Evolutionary conservation across 2,797 vertebrate genomes (phyloP).

Genomic region (Acridotheres tristis): DNA sequence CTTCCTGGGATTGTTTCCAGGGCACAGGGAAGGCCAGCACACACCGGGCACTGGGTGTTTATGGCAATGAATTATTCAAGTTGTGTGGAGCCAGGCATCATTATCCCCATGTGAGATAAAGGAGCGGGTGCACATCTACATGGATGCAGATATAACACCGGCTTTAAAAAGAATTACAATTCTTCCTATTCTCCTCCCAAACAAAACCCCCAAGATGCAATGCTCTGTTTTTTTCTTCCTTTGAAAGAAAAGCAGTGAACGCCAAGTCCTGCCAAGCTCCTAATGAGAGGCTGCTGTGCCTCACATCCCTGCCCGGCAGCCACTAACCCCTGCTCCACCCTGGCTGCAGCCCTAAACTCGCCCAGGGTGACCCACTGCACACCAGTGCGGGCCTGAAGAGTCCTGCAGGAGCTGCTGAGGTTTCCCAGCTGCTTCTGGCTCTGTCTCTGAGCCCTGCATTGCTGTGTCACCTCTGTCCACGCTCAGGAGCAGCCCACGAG

Average conservation of each 20-base stretch:
- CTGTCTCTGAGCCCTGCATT: not conserved
- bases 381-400: rapidly evolving
- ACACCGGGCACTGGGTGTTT: not conserved
- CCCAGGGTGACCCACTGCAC: rapidly evolving
- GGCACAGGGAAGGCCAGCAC: rapidly evolving
- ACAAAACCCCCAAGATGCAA: not conserved
- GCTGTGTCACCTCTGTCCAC: not conserved
- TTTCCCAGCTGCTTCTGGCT: not conserved
- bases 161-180: not conserved
- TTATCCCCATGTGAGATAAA: slow-evolving; percentile 13
- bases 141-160: not conserved
- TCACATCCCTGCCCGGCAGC: rapidly evolving
- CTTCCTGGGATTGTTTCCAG: not conserved
- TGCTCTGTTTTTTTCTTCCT: not conserved
- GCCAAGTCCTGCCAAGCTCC: not conserved
- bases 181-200: not conserved
- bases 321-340: not conserved
- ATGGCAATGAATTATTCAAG: slow-evolving; percentile 40
- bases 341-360: rapidly evolving
- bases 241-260: not conserved
- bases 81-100: slow-evolving; percentile 11
- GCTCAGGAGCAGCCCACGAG: not conserved
- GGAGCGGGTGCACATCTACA: not conserved
- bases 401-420: not conserved
- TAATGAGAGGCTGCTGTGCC: not conserved